Evolutionary conservation across 23 tunicate species (phyloP), one percentile per base, ranked within the genome.

Genomic region (Phallusia fumigata): DNA sequence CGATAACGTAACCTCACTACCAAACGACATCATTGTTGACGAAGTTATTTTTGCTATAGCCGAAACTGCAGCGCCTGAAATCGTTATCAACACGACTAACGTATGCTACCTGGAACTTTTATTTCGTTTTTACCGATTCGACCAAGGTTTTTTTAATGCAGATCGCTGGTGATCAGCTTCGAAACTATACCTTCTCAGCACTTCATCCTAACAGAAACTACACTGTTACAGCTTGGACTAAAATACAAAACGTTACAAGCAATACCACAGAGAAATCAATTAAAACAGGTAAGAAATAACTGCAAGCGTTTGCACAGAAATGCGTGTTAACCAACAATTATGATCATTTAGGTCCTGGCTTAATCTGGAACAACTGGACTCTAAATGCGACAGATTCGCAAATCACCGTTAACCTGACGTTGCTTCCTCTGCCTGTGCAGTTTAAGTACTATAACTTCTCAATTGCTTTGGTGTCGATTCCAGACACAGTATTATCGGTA

Each of bases 211-310:
- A 64, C 65, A 49, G 36, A 64, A 26, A 47, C 33, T 86, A 86
- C 74, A 64, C 82, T 30, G 84, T 79, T 12, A 33, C 84, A 15
- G 81, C 76, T 53, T 33, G 77, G 36, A 24, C 65, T 15, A 81
- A 35, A 16, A 76, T 84, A 31, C 78, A 64, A 28, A 81, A 81
- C 8, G 82, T 84, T 65, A 30, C 16, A 31, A 58, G 88, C 75
- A 53, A 36, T 30, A 31, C 75, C 35, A 30, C 64, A 28, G 18
- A 28, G 11, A n/a, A 65, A 30, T 30, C 52, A 22, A 35, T 76
- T 19, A 76, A 82, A 84, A 84, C 79, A 15, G 45, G 85, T 82
- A 32, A 18, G 74, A 40, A 12, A 5, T 5, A 2, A 65, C 8
- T 28, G 11, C 74, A 65, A 65, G 32, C 3, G 32, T 65, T 65